Evolutionary conservation across 2,888 invertebrate species (phyloP), one percentile per base, ranked within the genome.

Genomic region (Oscheius sp.): DNA sequence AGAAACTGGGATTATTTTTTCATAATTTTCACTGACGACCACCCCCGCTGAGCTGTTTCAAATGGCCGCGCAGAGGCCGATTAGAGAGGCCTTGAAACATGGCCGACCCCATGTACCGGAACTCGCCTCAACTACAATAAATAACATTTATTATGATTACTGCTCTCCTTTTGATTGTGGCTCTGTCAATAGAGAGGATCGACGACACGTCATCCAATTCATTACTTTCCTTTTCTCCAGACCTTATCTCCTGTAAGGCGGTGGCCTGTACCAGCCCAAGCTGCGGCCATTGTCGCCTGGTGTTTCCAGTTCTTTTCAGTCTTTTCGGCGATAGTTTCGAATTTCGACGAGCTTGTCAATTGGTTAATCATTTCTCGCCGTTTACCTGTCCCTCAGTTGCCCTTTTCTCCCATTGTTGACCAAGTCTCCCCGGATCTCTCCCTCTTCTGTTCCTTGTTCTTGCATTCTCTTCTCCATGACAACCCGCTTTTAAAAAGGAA

Each of bases 31-130:
- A 23, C 25, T 53, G 53, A 35, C 35, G 35, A 35, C 35, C 35
- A 35, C 35, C 35, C 35, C 35, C 35, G 35, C 35, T 53, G 53
- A 25, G 53, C 53, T 53, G 53, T 53, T 53, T 53, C 53, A 53
- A 53, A 53, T 53, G 53, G 49, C 23, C 53, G 53, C 53, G 35
- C 53, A 7, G 53, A 18, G 21, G 49, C 53, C 53, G 53, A 53
- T 53, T 53, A 53, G 53, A n/a, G 49, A 53, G 53, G 21, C 18
- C 35, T 35, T 35, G 35, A 35, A 35, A 35, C 35, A 35, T 35
- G 35, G 21, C n/a, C 25, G 13, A 18, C 23, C 21, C 53, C 21
- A 18, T 53, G 23, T 53, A 53, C 53, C 21, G 53, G 21, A 53
- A 53, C 53, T 53, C 53, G 2, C 27, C 12, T 58, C 2, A 3